Evolutionary conservation across 2,113 vertebrate species (phyloP), one percentile per base, ranked within the genome.

Genomic region (Lepisosteus oculatus): DNA sequence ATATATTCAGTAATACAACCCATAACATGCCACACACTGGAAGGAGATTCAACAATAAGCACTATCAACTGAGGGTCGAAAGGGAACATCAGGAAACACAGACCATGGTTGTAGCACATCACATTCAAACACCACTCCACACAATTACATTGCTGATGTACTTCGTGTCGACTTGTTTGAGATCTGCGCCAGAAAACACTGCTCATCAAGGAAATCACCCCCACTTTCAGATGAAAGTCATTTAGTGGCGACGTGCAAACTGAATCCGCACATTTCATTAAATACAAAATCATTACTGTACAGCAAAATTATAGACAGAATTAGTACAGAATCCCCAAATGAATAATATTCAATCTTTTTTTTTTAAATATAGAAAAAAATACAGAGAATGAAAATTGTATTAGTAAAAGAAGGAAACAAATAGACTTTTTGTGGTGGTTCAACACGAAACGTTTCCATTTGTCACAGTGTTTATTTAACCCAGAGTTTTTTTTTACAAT

Each of bases 11-110:
- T 84, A 91, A 91, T 86, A 93, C 91, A 89, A 91, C 87, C 91
- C 90, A 91, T 83, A 89, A 90, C 93, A 94, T 94, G 93, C 92
- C 90, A 94, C 89, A 91, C 88, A 93, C 88, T 87, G 87, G 91
- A 88, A 90, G 90, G 93, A 93, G 91, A 78, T 87, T 90, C 89
- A 90, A 94, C 90, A 90, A 90, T 84, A 90, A 91, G 90, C 90
- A 86, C 88, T 92, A 90, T 82, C 87, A 88, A 89, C 92, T 79
- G 65, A 88, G 84, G 85, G 82, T 81, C 81, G 86, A 78, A 71
- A 86, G 71, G 76, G 84, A 29, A 89, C 42, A 84, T 80, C 72
- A 84, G 84, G 82, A 80, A 85, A 89, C 85, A 91, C 77, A 72
- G 88, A 90, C 85, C 87, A 82, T 78, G 82, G 78, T 82, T 87